Evolutionary conservation across 2,888 invertebrate genomes (phyloP).

Genomic region (Raillietiella orientalis): DNA sequence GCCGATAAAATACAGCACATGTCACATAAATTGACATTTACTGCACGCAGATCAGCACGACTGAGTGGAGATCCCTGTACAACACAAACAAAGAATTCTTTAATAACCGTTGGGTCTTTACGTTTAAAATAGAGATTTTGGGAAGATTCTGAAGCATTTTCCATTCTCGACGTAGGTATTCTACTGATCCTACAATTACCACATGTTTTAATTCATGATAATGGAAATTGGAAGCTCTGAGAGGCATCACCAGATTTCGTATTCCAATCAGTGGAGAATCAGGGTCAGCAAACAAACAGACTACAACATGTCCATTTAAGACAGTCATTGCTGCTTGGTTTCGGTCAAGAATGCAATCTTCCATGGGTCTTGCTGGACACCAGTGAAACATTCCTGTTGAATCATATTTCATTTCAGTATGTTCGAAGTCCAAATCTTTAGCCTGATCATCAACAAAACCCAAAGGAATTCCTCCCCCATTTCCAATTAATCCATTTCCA

Average conservation of each 20-base stretch:
- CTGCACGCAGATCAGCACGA: constrained; percentile 92
- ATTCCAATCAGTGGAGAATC: constrained; percentile 94
- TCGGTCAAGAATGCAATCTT: constrained; percentile 92
- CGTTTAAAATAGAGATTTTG: constrained; percentile 94
- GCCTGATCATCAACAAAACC: constrained; percentile 83
- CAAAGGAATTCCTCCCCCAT: constrained; percentile 50
- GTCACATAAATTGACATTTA: constrained; percentile 98
- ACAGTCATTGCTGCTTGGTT: constrained; percentile 99
- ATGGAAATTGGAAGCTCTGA: constrained; percentile 96
- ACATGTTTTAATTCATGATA: constrained; percentile 99
- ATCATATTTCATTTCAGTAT: constrained; percentile 97
- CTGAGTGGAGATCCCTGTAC: constrained; percentile 83
- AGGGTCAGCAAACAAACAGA: constrained; percentile 97
- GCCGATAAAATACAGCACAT: constrained; percentile 99
- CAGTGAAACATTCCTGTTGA: constrained; percentile 99
- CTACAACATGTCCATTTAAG: constrained; percentile 89
- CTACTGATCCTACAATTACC: constrained; percentile 94
- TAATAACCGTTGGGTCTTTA: too few relatives aligned
- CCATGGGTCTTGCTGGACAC: constrained; percentile 87
- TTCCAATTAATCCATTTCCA: too few relatives aligned
- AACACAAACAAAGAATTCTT: too few relatives aligned
- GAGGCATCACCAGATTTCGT: constrained; percentile 94
- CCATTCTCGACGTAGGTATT: constrained; percentile 96
- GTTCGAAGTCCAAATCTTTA: constrained; percentile 88
- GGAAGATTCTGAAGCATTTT: constrained; percentile 99